phyloP scores from a whole-genome alignment of 2,113 vertebrate genomes.

The Bufo bufo region DNA sequence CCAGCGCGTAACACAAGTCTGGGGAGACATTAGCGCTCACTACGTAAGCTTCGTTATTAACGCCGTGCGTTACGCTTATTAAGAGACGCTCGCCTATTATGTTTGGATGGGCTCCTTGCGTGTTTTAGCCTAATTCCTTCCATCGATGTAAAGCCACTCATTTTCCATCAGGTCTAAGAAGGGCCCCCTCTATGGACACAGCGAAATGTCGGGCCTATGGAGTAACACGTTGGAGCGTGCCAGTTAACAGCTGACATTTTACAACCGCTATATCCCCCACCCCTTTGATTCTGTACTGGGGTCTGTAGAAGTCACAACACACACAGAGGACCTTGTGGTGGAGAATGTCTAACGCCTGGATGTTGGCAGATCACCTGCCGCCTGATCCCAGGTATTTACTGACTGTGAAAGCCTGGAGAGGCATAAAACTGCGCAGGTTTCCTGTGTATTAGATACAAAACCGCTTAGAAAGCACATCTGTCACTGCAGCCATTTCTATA shows the following conservation, averaged over 20 bases:
- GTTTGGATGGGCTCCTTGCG: slow-evolving; percentile 51
- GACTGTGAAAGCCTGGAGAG: slow-evolving; percentile 13
- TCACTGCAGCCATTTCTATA: background rate
- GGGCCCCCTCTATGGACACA: background rate
- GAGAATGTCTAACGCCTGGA: background rate
- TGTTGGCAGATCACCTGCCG: slow-evolving; percentile 23
- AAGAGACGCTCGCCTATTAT: slow-evolving; percentile 50
- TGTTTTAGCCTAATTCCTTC: slow-evolving; percentile 54
- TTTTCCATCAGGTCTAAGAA: slow-evolving; percentile 53
- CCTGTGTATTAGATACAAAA: slow-evolving; percentile 21
- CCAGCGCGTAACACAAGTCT: slow-evolving; percentile 52
- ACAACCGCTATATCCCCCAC: slow-evolving; percentile 2
- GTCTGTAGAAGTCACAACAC: background rate
- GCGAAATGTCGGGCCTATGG: slow-evolving; percentile 6
- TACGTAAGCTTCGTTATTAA: slow-evolving; percentile 51
- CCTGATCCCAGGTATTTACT: slow-evolving; percentile 32
- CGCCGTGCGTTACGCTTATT: slow-evolving; percentile 47
- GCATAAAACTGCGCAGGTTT: slow-evolving; percentile 24
- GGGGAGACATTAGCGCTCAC: slow-evolving; percentile 56
- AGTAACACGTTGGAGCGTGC: slow-evolving; percentile 23
- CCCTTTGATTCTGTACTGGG: background rate
- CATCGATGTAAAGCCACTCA: slow-evolving; percentile 29
- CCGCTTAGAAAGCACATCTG: background rate
- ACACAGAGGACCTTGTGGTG: slow-evolving; percentile 27
- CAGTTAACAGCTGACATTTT: slow-evolving; percentile 29